Percentiles rank a stretch among this genome's conserved stretches.
Evolutionary conservation across 2,797 vertebrate species (phyloP).

Genomic region (Trematomus bernacchii): DNA sequence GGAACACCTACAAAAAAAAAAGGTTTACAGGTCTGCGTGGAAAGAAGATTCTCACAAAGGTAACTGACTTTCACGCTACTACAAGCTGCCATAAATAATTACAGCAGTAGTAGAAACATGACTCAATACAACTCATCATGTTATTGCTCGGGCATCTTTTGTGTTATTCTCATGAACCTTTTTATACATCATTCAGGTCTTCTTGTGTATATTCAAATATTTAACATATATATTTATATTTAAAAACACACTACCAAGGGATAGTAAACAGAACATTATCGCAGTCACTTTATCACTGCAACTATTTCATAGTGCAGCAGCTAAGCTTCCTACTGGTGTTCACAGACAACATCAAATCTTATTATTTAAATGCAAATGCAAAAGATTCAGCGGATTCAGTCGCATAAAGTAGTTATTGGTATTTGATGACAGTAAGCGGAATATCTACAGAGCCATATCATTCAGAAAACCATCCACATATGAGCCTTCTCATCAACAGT

Average conservation of each 20-base stretch:
- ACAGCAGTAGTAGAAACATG: neutral
- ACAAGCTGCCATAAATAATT: neutral
- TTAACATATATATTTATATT: neutral
- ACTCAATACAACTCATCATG: neutral
- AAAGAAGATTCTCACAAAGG: neutral
- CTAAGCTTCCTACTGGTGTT: too few species aligned
- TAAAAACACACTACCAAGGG: neutral
- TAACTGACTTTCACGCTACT: neutral
- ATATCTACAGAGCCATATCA: too few species aligned
- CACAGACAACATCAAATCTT: too few species aligned
- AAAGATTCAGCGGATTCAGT: too few species aligned
- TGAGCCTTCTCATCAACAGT: neutral
- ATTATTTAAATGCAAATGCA: too few species aligned
- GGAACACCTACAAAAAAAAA: conserved; percentile 53
- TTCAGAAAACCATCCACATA: neutral
- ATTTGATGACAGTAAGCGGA: too few species aligned
- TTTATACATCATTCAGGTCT: conserved; percentile 3
- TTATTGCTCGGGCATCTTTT: neutral
- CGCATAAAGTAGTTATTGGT: too few species aligned
- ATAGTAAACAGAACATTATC: neutral
- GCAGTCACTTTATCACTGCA: too few species aligned
- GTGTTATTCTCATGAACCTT: neutral
- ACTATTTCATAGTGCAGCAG: too few species aligned
- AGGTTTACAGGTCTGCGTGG: neutral
- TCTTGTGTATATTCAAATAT: neutral